phyloP scores from a whole-genome alignment of 2,888 invertebrate genomes.

The Mellilla xanthometata region DNA sequence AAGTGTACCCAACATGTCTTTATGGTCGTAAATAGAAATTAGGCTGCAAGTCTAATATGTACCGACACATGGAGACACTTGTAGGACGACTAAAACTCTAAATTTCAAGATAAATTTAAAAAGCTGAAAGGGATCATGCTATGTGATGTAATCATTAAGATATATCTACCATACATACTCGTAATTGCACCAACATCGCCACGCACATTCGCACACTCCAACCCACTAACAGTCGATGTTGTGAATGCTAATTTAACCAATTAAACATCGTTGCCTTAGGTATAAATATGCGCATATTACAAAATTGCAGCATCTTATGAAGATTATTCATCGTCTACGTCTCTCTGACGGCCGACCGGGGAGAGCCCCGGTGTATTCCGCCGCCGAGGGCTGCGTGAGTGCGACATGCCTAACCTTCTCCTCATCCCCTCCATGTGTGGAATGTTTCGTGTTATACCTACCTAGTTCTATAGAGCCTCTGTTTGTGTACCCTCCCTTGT shows the following conservation, averaged over 20 bases:
- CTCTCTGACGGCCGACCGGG: slow-evolving; percentile 84
- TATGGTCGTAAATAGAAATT: no score
- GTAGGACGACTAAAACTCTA: no score
- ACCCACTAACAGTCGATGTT: slow-evolving; percentile 19
- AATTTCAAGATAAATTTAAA: no score
- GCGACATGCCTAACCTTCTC: slow-evolving; percentile 41
- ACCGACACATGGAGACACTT: no score
- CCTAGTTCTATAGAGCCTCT: slow-evolving; percentile 36
- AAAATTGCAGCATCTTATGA: slow-evolving; percentile 87
- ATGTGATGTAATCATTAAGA: no score
- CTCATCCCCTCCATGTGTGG: slow-evolving; percentile 76
- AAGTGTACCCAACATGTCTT: no score
- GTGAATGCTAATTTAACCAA: slow-evolving; percentile 61
- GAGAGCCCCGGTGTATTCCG: slow-evolving; percentile 74
- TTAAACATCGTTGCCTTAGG: slow-evolving; percentile 76
- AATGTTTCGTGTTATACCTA: slow-evolving; percentile 55
- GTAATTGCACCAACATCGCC: slow-evolving; percentile 2
- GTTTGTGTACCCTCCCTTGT: slow-evolving; percentile 32
- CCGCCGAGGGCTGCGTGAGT: slow-evolving; percentile 77
- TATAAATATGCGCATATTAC: slow-evolving; percentile 81
- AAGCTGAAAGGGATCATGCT: no score
- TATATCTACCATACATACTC: not conserved
- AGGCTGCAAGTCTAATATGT: no score
- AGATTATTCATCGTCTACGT: slow-evolving; percentile 88
- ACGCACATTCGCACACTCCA: slow-evolving; percentile 7